These are phyloP conservation scores for Pogonophryne albipinna DNA, from an alignment of 2,797 vertebrate genomes.

Conservation along the genomic window DNA sequence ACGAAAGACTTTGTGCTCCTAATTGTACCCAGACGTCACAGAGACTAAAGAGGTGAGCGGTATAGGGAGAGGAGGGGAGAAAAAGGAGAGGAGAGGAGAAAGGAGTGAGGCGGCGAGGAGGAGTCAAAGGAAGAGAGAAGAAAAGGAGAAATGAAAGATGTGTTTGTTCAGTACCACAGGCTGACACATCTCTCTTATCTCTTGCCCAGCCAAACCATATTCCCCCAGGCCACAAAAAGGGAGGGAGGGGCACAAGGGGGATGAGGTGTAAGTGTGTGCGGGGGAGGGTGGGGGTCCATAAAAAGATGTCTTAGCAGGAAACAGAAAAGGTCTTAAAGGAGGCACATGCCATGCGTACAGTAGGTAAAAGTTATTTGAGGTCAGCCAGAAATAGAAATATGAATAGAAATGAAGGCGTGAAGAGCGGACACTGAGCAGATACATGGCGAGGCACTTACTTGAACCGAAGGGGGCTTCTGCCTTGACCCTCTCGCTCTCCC, in stretches of 20 bases:
- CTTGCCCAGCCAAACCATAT: slow-evolving; percentile 80
- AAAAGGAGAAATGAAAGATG: slow-evolving; percentile 77
- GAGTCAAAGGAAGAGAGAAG: slow-evolving; percentile 59
- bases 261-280: slow-evolving; percentile 68
- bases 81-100: slow-evolving; percentile 18
- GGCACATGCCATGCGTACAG: slow-evolving; percentile 45
- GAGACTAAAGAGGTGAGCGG: slow-evolving; percentile 70
- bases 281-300: slow-evolving; percentile 21
- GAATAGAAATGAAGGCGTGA: neutral
- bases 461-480: slow-evolving; percentile 44
- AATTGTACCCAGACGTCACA: slow-evolving; percentile 78
- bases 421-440: slow-evolving; percentile 3
- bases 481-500: slow-evolving; percentile 38
- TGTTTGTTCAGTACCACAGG: slow-evolving; percentile 78
- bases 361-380: slow-evolving; percentile 61
- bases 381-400: slow-evolving; percentile 48
- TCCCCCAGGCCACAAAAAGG: slow-evolving; percentile 62
- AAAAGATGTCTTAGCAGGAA: slow-evolving; percentile 46
- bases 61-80: slow-evolving; percentile 31
- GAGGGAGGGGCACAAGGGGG: slow-evolving; percentile 36
- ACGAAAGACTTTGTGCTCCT: slow-evolving; percentile 66
- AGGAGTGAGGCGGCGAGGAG: slow-evolving; percentile 39
- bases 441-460: slow-evolving; percentile 41
- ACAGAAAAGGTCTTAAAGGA: slow-evolving; percentile 38
- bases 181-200: slow-evolving; percentile 83